Conservation (phyloP, 2,113 vertebrate species). For the Dascyllus trimaculatus region DNA sequence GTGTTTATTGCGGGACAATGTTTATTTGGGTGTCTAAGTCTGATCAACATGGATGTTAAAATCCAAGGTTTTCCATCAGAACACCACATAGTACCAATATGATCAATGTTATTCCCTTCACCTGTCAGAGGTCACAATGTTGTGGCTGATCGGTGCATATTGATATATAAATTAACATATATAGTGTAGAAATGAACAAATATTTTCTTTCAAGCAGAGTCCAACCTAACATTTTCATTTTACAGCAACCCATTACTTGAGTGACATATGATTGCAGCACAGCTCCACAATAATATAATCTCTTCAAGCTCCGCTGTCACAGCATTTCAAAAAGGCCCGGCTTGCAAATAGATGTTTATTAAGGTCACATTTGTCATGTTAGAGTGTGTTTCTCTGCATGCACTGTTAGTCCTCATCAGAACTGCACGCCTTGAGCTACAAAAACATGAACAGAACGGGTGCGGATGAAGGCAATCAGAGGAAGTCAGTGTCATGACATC, state of each 20-base stretch:
- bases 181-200: not conserved
- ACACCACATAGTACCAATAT: no score
- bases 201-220: not conserved
- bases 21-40: no score
- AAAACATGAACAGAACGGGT: constrained; percentile 37
- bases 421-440: not conserved
- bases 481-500: constrained; percentile 31
- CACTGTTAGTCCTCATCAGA: constrained; percentile 15
- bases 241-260: not conserved
- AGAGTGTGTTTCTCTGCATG: constrained; percentile 18
- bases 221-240: not conserved
- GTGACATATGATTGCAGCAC: not conserved
- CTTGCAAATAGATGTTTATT: constrained; percentile 26
- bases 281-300: constrained; percentile 1
- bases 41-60: no score
- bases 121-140: no score
- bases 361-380: constrained; percentile 35
- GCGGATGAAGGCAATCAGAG: constrained; percentile 29
- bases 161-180: no score
- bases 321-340: constrained; percentile 13
- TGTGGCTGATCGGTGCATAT: no score
- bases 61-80: no score
- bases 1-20: no score
- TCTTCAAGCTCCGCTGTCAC: not conserved
- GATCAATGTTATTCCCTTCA: no score